Conservation (phyloP, 1,140 invertebrate species). For the Wiebesia pumilae region DNA sequence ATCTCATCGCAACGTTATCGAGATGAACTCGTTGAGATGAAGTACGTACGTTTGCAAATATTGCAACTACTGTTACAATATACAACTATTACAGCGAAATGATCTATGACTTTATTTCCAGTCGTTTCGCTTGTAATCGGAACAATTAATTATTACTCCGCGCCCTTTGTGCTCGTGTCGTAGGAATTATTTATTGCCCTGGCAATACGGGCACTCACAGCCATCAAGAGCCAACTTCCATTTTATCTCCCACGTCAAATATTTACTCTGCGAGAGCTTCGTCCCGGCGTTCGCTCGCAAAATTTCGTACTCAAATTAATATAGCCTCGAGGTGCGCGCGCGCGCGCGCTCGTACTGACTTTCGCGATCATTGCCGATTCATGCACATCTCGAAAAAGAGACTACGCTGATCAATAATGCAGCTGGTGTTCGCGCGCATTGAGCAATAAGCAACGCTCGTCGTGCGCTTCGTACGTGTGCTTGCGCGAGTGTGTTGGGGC, state of each 20-base stretch:
- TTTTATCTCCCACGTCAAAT: background rate
- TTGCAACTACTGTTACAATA: background rate
- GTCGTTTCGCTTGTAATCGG: background rate
- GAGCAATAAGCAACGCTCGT: conserved; percentile 60
- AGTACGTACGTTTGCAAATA: background rate
- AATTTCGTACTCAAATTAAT: conserved; percentile 1
- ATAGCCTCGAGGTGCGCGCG: background rate
- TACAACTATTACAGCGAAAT: no score
- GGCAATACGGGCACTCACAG: no score
- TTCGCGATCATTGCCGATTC: conserved; percentile 42
- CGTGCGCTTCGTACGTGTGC: background rate
- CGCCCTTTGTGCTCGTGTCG: no score
- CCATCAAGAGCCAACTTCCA: no score
- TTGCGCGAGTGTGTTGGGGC: background rate
- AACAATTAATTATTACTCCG: background rate
- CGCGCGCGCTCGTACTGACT: background rate
- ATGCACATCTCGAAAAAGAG: conserved; percentile 36
- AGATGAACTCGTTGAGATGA: no score
- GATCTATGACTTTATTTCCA: background rate
- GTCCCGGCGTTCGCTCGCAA: background rate
- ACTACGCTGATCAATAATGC: conserved; percentile 63
- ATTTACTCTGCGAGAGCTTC: no score
- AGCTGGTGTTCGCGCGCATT: conserved; percentile 60
- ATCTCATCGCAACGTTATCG: background rate
- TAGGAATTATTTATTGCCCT: background rate